Conservation (phyloP, 1,140 invertebrate genomes). For the Drosophila fuyamai region DNA sequence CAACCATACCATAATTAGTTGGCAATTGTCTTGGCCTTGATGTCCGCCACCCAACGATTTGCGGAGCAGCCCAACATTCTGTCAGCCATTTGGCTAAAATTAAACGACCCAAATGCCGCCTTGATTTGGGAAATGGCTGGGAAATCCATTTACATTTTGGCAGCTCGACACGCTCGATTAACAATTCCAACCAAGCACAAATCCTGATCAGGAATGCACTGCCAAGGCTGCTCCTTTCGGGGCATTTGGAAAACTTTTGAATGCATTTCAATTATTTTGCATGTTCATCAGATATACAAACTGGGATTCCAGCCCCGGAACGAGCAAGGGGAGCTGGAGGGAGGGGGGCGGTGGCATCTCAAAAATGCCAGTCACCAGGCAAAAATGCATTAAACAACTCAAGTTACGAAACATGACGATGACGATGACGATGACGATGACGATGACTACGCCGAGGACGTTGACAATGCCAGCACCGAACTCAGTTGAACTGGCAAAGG, state of each 20-base stretch:
- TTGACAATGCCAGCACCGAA: constrained; percentile 33
- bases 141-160: constrained; percentile 40
- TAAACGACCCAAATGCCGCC: constrained; percentile 9
- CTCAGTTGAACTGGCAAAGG: constrained; percentile 19
- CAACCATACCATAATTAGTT: constrained; percentile 22
- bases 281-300: constrained; percentile 55
- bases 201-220: constrained; percentile 45
- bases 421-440: constrained; percentile 11
- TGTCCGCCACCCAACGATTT: not conserved
- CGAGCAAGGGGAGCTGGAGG: not conserved
- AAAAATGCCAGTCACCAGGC: constrained; percentile 47
- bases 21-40: constrained; percentile 16
- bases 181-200: constrained; percentile 44
- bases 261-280: constrained; percentile 57
- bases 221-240: constrained; percentile 22
- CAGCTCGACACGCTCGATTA: constrained; percentile 43
- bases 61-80: constrained; percentile 1
- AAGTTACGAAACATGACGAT: constrained; percentile 52
- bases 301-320: constrained; percentile 16
- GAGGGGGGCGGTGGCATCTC: constrained; percentile 7
- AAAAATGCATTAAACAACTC: constrained; percentile 58
- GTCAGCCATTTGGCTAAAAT: not conserved
- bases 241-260: constrained; percentile 47
- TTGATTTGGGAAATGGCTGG: constrained; percentile 9
- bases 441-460: constrained; percentile 15